These are phyloP conservation scores for Tipula confusa DNA, from an alignment of 2,888 invertebrate species.

Conservation along the genomic window DNA sequence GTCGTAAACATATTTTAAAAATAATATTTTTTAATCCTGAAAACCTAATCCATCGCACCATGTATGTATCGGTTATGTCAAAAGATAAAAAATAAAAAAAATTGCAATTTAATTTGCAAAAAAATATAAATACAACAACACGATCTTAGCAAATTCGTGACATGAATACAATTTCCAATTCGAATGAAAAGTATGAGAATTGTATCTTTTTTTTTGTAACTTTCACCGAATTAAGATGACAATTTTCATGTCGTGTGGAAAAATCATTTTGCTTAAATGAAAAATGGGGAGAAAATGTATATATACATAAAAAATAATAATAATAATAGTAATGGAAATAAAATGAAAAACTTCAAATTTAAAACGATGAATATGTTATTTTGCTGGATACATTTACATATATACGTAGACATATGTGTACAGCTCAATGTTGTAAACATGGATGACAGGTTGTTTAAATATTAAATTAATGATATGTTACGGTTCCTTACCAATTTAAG, in stretches of 20 bases:
- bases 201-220: neutral
- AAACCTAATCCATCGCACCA: no score
- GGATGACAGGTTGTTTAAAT: conserved; percentile 3
- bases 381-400: neutral
- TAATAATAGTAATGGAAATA: neutral
- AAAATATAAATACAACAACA: neutral
- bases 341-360: neutral
- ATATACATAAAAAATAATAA: no score
- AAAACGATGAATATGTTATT: conserved; percentile 20
- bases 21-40: no score
- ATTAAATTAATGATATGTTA: neutral
- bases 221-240: conserved; percentile 7
- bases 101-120: conserved; percentile 8
- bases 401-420: neutral
- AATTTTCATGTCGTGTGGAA: conserved; percentile 25
- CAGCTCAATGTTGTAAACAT: neutral
- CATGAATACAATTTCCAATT: neutral
- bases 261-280: conserved; percentile 12
- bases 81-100: conserved; percentile 1
- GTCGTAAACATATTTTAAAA: no score
- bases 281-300: no score
- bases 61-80: no score
- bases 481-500: neutral
- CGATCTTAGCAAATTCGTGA: neutral
- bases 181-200: neutral